Evolutionary conservation across 2,113 vertebrate genomes (phyloP), one percentile per base, ranked within the genome.

Genomic region (Chunga burmeisteri): DNA sequence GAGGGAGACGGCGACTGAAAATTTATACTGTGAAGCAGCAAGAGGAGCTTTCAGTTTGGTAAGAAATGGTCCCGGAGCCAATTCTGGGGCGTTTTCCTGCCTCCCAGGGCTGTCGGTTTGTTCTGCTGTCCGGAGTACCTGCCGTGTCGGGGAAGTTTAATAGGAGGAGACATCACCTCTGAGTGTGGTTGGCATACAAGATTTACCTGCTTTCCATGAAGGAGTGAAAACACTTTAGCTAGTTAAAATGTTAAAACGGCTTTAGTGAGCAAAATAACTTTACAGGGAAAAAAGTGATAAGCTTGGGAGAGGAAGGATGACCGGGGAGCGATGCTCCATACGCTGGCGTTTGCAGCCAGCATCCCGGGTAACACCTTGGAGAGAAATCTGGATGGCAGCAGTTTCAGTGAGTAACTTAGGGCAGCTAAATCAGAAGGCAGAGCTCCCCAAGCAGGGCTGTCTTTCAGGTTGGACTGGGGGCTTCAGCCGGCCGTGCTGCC

Each of bases 61-160:
- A 87, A 46, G 21, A 93, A 81, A 75, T 0, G 0, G 23, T 26
- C 19, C 12, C 50, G 81, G 44, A 55, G 42, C 4, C 71, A 79
- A 10, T 72, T 78, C 62, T 70, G 56, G 72, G n/a, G 11, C 2
- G 7, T 40, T 74, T 78, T 84, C 11, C 55, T 88, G 13, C 50
- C 18, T 82, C 25, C 6, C 0, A 0, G 34, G 44, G 36, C 55
- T 78, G 34, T n/a, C 26, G 29, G 40, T 46, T 68, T 16, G 0
- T 58, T 88, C 52, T 75, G n/a, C 40, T 87, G 44, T 36, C 49
- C 7, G 2, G 16, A 42, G 3, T 21, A 46, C 15, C 14, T 67
- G 40, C 23, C 40, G 1, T 12, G 36, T 25, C 47, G 72, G n/a
- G 23, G 16, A 81, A 67, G 40, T 75, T 91, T 52, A 16, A 2